Evolutionary conservation across 2,113 vertebrate species (phyloP).

Genomic region (Burhinus bistriatus): DNA sequence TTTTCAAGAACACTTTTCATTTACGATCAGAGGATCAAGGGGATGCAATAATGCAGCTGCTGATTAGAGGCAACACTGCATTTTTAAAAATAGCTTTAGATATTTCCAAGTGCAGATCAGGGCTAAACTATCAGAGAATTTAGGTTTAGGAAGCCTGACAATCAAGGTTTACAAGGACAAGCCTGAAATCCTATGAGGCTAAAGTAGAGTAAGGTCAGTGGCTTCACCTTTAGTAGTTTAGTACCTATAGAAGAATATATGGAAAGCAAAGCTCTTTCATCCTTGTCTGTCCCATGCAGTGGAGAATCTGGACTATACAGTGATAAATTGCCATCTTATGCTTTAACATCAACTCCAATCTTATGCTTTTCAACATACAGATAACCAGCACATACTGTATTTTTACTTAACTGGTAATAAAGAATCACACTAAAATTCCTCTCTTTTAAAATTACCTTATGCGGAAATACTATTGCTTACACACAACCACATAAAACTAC

Average conservation of each 20-base stretch:
- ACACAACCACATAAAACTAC: neutral
- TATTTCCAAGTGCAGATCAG: neutral
- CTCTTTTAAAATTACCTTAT: neutral
- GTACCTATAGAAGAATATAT: neutral
- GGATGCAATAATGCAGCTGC: neutral
- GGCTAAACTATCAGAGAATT: neutral
- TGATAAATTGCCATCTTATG: neutral
- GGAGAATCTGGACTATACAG: neutral
- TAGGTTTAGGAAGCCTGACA: neutral
- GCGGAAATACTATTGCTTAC: neutral
- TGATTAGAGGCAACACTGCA: neutral
- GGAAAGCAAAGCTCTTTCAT: neutral
- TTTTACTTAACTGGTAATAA: neutral
- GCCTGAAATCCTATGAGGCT: neutral
- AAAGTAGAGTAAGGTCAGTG: neutral
- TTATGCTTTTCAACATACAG: neutral
- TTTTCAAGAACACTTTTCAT: neutral
- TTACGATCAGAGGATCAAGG: neutral
- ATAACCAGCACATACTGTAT: neutral
- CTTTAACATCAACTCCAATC: neutral
- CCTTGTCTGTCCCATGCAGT: neutral
- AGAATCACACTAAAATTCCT: neutral
- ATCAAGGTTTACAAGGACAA: neutral
- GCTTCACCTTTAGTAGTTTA: neutral
- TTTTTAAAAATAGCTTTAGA: constrained; percentile 26